Base-by-base conservation (phyloP, 2,797 vertebrate genomes). In the Synaphobranchus kaupii region DNA sequence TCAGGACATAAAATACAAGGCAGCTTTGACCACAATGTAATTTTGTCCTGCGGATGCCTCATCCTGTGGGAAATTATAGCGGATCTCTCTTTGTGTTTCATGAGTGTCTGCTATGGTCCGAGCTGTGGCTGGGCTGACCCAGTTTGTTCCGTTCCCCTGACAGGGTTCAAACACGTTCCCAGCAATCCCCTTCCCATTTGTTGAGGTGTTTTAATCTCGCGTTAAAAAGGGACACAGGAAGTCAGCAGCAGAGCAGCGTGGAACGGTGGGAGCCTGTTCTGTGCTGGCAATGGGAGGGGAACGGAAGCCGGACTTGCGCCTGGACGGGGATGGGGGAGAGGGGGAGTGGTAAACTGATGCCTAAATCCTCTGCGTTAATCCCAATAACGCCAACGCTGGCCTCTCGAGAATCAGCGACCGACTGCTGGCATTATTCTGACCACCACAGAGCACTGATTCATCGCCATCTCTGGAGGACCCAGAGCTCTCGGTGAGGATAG, bases 401-500 rank as follows among this genome's bases (percentile, higher is more conserved):
- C 94, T n/a, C 85, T 90, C 93, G 90, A 90, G 89, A 95, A 91
- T 93, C 86, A 89, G 90, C 88, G 93, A 93, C 93, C 91, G 93
- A 94, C 94, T 95, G 95, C 95, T 96, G 94, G 95, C 93, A 95
- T 95, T 94, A 95, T 95, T 95, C 94, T 93, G 92, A 94, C 92
- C 48, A 93, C 92, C 92, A 90, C 94, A 90, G 94, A 89, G 83
- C 87, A 83, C 92, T 94, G 91, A 88, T 81, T 85, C 87, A 90
- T 92, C 84, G 87, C 92, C 92, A 90, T 83, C 85, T 25, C 20
- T 34, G 47, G 44, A 54, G 17, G 50, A 39, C 81, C 50, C 58
- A 25, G 20, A 54, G 13, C 63, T 48, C 10, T 28, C n/a, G 44
- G 28, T 83, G 80, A 54, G 68, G 31, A 31, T 4, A 39, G 39